Base-by-base conservation (phyloP, 2,797 vertebrate genomes). In the Lacerta bilineata region DNA sequence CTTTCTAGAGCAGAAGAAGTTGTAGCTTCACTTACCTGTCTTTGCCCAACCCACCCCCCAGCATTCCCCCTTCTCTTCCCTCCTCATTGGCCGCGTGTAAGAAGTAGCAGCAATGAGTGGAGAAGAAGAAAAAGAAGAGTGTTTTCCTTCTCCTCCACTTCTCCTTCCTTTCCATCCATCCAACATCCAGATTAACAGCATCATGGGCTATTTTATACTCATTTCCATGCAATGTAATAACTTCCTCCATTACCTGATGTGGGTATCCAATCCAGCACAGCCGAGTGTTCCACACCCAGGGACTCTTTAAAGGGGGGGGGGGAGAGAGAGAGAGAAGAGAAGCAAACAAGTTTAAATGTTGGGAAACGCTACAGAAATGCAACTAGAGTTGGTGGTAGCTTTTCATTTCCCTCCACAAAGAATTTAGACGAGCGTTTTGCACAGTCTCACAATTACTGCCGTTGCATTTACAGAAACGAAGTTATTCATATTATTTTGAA, bases 241-340 rank as follows among this genome's bases (percentile, higher is more conserved):
- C 25, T 61, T 10, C 2, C 29, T 46, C 46, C 23, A 93, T 97
- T 98, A 99, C 99, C 98, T 99, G 99, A 95, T 99, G 98, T 3
- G 99, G 99, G 90, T 99, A 99, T 94, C 98, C 98, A 61, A 97
- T 98, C 99, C 99, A 99, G 95, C 99, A 99, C 72, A 99, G 98
- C 92, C 97, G 99, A 82, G 98, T 99, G 95, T 99, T 98, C 99
- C 99, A 99, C 80, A 99, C 95, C 99, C 98, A 99, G 0, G 98
- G 97, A 33, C 97, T 98, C 99, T 99, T 93, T 88, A 93, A 92
- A 88, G 95, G 3, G 3, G 50, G 50, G 50, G 13, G 50, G 5
- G 84, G n/a, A n/a, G n/a, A n/a, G n/a, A 72, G 90, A 85, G 83
- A 8, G 25, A 2, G 80, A 95, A 86, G 66, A 74, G 95, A 10